These are phyloP conservation scores for Formica aserva DNA, from an alignment of 2,888 invertebrate species.

Conservation along the genomic window DNA sequence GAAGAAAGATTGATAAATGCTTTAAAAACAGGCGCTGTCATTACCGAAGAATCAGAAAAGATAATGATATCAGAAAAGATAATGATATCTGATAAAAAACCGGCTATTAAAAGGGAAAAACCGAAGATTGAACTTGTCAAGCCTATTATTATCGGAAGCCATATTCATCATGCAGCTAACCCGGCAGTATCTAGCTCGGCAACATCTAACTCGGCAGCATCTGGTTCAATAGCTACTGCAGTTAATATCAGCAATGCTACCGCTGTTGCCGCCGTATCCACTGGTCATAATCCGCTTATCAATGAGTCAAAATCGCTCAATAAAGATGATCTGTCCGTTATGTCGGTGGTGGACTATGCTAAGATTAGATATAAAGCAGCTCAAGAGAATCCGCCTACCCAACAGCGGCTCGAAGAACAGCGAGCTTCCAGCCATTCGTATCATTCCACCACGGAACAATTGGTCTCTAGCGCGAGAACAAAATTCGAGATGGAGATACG, in stretches of 20 bases:
- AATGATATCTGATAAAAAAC: conserved; percentile 69
- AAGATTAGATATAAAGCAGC: conserved; percentile 89
- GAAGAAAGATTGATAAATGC: conserved; percentile 93
- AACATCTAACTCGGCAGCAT: background rate
- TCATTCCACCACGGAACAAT: conserved; percentile 66
- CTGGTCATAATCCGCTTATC: conserved; percentile 1
- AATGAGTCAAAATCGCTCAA: conserved; percentile 68
- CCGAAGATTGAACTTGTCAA: conserved; percentile 81
- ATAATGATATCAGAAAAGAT: conserved; percentile 51
- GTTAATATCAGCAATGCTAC: conserved; percentile 72
- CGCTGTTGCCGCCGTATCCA: conserved; percentile 43
- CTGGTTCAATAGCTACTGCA: conserved; percentile 66
- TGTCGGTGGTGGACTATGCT: conserved; percentile 89
- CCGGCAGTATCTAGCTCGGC: conserved; percentile 58
- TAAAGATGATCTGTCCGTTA: conserved; percentile 80
- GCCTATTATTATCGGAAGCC: conserved; percentile 77
- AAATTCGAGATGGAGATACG: conserved; percentile 79
- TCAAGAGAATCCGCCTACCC: conserved; percentile 85
- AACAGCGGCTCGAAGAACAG: conserved; percentile 84
- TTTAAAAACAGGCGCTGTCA: conserved; percentile 90
- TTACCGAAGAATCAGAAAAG: conserved; percentile 86
- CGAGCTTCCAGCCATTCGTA: conserved; percentile 80
- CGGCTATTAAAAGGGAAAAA: conserved; percentile 81
- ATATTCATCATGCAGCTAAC: conserved; percentile 60
- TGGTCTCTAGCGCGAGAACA: conserved; percentile 78